These are phyloP conservation scores for Palloptera scutellata DNA, from an alignment of 2,888 invertebrate species.

Conservation along the genomic window DNA sequence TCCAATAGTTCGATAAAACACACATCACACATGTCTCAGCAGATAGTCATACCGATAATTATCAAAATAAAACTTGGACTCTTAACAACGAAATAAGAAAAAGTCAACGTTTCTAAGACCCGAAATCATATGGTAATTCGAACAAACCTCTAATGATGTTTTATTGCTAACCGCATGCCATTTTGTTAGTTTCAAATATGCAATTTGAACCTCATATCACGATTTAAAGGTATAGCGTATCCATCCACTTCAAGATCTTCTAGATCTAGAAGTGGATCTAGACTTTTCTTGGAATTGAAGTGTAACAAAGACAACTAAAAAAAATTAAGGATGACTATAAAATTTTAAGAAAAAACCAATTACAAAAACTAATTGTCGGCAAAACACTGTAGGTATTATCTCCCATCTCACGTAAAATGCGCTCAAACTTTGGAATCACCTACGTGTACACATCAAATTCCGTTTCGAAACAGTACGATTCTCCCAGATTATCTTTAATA, in stretches of 20 bases:
- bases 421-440: slow-evolving; percentile 36
- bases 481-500: slow-evolving; percentile 20
- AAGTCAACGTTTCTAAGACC: too few relatives aligned
- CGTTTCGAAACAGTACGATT: slow-evolving; percentile 31
- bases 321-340: too few relatives aligned
- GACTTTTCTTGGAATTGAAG: slow-evolving; percentile 22
- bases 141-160: slow-evolving; percentile 26
- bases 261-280: too few relatives aligned
- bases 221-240: slow-evolving; percentile 8
- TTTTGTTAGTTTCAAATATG: slow-evolving; percentile 32
- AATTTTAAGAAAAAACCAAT: too few relatives aligned
- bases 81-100: background rate
- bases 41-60: background rate
- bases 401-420: slow-evolving; percentile 31
- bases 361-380: too few relatives aligned
- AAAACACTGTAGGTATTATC: too few relatives aligned
- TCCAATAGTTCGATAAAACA: slow-evolving; percentile 7
- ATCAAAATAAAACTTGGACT: background rate
- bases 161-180: slow-evolving; percentile 37
- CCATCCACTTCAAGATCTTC: slow-evolving; percentile 30
- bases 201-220: slow-evolving; percentile 21
- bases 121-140: background rate
- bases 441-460: slow-evolving; percentile 35
- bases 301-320: slow-evolving; percentile 25
- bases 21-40: background rate